Conservation (phyloP, 2,113 vertebrate species). For the Carassius auratus region DNA sequence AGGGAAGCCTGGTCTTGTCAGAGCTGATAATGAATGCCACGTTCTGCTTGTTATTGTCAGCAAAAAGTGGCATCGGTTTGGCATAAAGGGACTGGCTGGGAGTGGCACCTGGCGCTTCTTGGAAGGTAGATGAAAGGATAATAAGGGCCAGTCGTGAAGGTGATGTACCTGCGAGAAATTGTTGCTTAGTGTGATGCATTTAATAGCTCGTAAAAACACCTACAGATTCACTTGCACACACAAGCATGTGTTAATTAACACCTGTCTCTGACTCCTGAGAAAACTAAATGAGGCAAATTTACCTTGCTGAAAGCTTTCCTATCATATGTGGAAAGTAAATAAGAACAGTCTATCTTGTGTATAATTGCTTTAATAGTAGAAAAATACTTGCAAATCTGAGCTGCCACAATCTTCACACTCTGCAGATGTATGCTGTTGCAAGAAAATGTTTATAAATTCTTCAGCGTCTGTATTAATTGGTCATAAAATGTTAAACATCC, state of each 20-base stretch:
- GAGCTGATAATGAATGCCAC: conserved; percentile 23
- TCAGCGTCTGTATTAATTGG: neutral
- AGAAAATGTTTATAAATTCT: neutral
- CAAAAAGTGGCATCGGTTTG: conserved; percentile 2
- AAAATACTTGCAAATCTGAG: neutral
- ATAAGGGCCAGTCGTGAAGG: conserved; percentile 55
- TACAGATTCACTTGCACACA: neutral
- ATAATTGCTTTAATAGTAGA: conserved; percentile 9
- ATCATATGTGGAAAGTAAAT: neutral
- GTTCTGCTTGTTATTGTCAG: conserved; percentile 20
- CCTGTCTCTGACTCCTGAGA: conserved; percentile 43
- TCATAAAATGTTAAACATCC: neutral
- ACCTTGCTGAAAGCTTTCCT: neutral
- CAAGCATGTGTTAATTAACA: conserved; percentile 51
- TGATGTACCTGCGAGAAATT: conserved; percentile 16
- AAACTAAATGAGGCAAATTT: conserved; percentile 8
- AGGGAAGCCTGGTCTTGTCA: neutral
- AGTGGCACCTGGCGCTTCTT: neutral
- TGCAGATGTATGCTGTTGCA: neutral
- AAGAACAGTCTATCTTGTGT: neutral
- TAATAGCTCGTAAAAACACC: conserved; percentile 34
- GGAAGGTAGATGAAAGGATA: conserved; percentile 42
- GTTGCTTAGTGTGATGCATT: conserved; percentile 14
- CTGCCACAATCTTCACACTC: neutral
- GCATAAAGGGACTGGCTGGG: neutral